Percentiles rank a stretch among this genome's conserved stretches.
Conservation (phyloP, 92 coral and sea anemone species). For the Scolanthus callimorphus region DNA sequence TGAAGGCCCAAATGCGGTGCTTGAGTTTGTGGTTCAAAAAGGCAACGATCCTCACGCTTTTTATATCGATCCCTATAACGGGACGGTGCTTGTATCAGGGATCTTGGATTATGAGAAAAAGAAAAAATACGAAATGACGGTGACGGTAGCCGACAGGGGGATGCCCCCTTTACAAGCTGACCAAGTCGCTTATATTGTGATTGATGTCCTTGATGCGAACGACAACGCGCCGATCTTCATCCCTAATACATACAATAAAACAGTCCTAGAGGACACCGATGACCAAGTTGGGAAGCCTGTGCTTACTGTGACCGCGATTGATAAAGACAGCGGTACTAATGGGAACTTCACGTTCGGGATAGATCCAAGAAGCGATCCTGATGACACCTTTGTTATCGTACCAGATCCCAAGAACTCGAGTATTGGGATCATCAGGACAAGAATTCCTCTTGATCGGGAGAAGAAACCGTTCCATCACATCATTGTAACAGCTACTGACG, state of each 20-base stretch:
- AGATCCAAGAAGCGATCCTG: constrained; percentile 59
- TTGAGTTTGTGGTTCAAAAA: constrained; percentile 52
- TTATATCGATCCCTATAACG: constrained; percentile 67
- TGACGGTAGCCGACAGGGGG: constrained; percentile 61
- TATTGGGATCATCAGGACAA: constrained; percentile 60
- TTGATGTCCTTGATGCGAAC: constrained; percentile 56
- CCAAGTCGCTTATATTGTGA: constrained; percentile 43
- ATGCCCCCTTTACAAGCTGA: constrained; percentile 33
- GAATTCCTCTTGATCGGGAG: constrained; percentile 73
- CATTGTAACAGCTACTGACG: constrained; percentile 80
- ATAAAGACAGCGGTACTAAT: constrained; percentile 57
- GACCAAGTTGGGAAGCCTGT: constrained; percentile 55
- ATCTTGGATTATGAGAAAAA: constrained; percentile 60
- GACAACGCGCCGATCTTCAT: constrained; percentile 69
- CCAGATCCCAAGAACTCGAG: constrained; percentile 61
- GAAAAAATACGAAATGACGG: constrained; percentile 43
- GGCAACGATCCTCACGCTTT: constrained; percentile 65
- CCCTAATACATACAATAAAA: constrained; percentile 51
- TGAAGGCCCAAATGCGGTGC: constrained; percentile 47
- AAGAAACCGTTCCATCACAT: constrained; percentile 52
- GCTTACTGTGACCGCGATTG: constrained; percentile 57
- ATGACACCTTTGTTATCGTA: constrained; percentile 66
- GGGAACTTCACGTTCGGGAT: constrained; percentile 54
- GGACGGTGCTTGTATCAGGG: constrained; percentile 69
- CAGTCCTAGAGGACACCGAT: constrained; percentile 35